These are phyloP conservation scores for Cromileptes altivelis DNA, from an alignment of 2,113 vertebrate genomes.

Conservation along the genomic window DNA sequence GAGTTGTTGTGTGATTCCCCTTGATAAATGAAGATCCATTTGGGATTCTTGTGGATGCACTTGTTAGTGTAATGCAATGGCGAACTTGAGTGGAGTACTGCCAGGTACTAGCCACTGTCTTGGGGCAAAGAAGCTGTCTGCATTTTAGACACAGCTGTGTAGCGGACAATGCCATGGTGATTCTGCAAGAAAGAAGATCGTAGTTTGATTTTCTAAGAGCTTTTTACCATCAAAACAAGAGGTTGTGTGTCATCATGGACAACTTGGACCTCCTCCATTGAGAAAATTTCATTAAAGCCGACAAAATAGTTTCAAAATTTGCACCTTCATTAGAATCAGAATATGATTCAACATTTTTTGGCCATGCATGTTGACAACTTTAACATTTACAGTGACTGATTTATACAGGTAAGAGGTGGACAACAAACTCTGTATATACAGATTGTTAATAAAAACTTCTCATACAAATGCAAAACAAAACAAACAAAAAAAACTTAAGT, in stretches of 20 bases:
- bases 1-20: slow-evolving; percentile 1
- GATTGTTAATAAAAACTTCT: not conserved
- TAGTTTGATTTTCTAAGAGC: not conserved
- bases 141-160: slow-evolving; percentile 71
- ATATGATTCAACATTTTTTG: not conserved
- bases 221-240: not conserved
- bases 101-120: slow-evolving; percentile 24
- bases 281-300: not conserved
- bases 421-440: not conserved
- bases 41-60: not conserved
- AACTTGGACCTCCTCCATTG: not conserved
- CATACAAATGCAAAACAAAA: not conserved
- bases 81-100: slow-evolving; percentile 28
- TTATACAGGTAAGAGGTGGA: not conserved
- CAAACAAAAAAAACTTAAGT: not conserved
- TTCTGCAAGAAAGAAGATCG: slow-evolving; percentile 45
- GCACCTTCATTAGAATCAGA: not conserved
- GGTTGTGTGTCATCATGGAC: not conserved
- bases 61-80: slow-evolving; percentile 2
- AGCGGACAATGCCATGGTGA: slow-evolving; percentile 65
- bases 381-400: not conserved
- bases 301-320: not conserved
- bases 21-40: slow-evolving; percentile 7
- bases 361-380: not conserved
- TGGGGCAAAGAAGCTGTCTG: slow-evolving; percentile 55